Evolutionary conservation across 2,888 invertebrate species (phyloP).

Genomic region (Tribolium freemani): DNA sequence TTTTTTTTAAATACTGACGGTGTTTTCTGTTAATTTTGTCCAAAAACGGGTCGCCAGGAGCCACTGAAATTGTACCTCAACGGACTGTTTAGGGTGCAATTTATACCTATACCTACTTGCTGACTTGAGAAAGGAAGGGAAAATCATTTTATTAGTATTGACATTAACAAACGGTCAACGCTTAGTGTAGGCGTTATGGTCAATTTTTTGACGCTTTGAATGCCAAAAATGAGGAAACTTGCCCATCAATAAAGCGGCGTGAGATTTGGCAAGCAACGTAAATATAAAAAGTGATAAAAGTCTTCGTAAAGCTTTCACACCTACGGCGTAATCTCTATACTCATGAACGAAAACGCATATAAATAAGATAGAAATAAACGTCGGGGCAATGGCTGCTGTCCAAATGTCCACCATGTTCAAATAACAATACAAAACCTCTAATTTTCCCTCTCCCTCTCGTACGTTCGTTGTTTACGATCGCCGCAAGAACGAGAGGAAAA

Average conservation of each 20-base stretch:
- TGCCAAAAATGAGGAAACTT: background rate
- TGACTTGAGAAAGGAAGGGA: too few species aligned
- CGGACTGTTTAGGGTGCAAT: too few species aligned
- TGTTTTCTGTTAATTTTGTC: too few species aligned
- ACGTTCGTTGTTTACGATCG: background rate
- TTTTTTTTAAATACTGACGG: too few species aligned
- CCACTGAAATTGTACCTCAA: too few species aligned
- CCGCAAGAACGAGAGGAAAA: constrained; percentile 51
- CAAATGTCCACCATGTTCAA: constrained; percentile 47
- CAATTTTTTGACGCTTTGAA: too few species aligned
- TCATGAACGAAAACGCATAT: constrained; percentile 50
- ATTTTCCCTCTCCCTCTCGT: constrained; percentile 7
- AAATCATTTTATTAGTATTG: too few species aligned
- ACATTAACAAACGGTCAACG: too few species aligned
- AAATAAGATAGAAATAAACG: constrained; percentile 53
- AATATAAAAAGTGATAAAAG: constrained; percentile 36
- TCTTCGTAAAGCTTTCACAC: constrained; percentile 43
- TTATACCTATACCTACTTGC: too few species aligned
- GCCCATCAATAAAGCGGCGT: background rate
- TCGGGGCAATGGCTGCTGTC: constrained; percentile 52
- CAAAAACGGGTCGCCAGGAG: too few species aligned
- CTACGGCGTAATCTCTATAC: constrained; percentile 51
- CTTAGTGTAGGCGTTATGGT: too few species aligned
- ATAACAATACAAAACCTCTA: constrained; percentile 10
- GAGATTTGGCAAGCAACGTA: background rate